Evolutionary conservation across 64 coral and sea anemone genomes (phyloP), one percentile per base, ranked within the genome.

Genomic region (Porites lutea): DNA sequence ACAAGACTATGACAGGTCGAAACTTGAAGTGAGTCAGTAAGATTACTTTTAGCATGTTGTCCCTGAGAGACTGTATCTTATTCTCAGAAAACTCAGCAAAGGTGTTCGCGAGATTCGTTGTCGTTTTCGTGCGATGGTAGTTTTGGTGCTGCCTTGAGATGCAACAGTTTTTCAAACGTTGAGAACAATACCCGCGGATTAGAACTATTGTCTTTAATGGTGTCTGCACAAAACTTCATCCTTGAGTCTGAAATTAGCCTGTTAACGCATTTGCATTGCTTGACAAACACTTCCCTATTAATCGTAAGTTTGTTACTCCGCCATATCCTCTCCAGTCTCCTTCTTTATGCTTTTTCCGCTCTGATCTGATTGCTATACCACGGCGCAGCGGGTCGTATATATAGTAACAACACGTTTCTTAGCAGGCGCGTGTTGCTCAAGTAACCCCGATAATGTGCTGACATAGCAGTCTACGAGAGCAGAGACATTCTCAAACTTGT

Each of bases 311-410:
- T 63, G 90, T n/a, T n/a, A n/a, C n/a, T n/a, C n/a, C n/a, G n/a
- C n/a, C n/a, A n/a, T n/a, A n/a, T n/a, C n/a, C n/a, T 86, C 53
- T 92, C 81, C 6, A 65, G 13, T 10, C 53, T 74, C 48, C 90
- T 57, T n/a, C 90, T 48, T 51, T 48, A 13, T 47, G 22, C 27
- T 22, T 92, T 92, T 63, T 67, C 81, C 48, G 20, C 9, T 21
- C 50, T 66, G 55, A 92, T 86, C 0, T 87, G 4, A 67, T 92
- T 72, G 21, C 9, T 65, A 22, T 92, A 92, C 82, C 91, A 92
- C 3, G 91, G 72, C 4, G 72, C 82, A 77, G 80, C 59, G 5
- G 83, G 64, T 53, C 83, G 4, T 82, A 92, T 47, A 6, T 82
- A 92, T 47, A 6, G 82, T 92, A 15, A 92, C 21, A 12, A 69